Evolutionary conservation across 2,113 vertebrate species (phyloP), one percentile per base, ranked within the genome.

Genomic region (Catharus fuscescens): DNA sequence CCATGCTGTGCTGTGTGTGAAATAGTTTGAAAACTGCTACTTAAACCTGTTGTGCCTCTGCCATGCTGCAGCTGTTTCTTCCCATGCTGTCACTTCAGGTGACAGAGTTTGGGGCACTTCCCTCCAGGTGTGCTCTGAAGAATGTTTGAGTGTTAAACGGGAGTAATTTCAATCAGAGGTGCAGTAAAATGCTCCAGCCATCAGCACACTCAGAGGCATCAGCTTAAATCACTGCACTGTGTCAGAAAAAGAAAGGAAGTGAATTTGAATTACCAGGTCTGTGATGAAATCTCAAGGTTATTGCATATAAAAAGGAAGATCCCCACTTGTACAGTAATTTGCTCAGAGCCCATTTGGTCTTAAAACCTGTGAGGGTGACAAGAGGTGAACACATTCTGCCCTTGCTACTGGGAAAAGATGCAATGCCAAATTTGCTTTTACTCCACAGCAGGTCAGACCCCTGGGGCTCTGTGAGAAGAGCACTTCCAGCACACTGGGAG

Each of bases 231-330:
- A 61, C 77, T 87, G 56, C 73, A 56, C 60, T 28, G n/a, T 34
- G 50, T 48, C 84, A 87, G 78, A 85, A 90, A 79, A 87, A 74
- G 47, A 79, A 81, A 40, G 38, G 57, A 81, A 65, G 57, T 54
- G 73, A 84, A 93, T 89, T 78, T 74, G 69, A 89, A 84, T 78
- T 81, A 19, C 72, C 72, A 59, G 60, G 56, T 62, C 70, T 88
- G 80, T 28, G 78, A 84, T 38, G 92, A 94, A 91, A 91, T 79
- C 56, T 94, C 80, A 93, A 94, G 40, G 78, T 69, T 88, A 82
- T 1, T 36, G 24, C 25, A 16, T 5, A 72, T 26, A 76, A 67
- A 86, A 92, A 87, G 53, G 29, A 91, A 87, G 31, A 80, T 29
- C 44, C 40, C 15, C 4, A 42, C 21, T 67, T 73, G 26, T 12